phyloP scores from a whole-genome alignment of 2,113 vertebrate species.

The Aldabrachelys gigantea region DNA sequence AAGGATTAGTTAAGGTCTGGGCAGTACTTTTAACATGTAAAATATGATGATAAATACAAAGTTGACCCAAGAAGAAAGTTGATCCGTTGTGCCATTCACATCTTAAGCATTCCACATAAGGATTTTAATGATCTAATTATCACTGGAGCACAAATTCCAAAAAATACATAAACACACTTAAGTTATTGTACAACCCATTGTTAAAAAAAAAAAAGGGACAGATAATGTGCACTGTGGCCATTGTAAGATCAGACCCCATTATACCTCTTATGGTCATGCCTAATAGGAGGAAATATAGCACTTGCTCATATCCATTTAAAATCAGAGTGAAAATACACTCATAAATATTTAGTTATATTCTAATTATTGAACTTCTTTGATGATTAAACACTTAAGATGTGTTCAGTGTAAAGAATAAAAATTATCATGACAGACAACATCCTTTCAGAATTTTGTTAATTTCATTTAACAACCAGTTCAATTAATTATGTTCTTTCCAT shows the following conservation, averaged over 20 bases:
- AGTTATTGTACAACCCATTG: neutral
- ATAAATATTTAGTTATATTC: neutral
- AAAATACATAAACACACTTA: neutral
- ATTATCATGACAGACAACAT: neutral
- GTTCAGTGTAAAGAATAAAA: neutral
- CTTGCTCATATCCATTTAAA: neutral
- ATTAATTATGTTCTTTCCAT: neutral
- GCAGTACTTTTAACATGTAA: neutral
- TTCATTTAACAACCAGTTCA: neutral
- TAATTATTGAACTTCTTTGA: neutral
- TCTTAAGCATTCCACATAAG: neutral
- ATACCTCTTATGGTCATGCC: fast-evolving
- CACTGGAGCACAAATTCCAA: neutral
- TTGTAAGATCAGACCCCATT: fast-evolving
- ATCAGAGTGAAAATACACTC: neutral
- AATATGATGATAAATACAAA: neutral
- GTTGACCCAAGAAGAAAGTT: neutral
- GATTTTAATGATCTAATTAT: neutral
- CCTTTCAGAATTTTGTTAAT: too few relatives aligned
- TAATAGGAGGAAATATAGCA: neutral
- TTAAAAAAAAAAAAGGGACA: neutral
- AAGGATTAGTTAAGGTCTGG: neutral
- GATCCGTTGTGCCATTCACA: neutral
- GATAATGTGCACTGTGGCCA: neutral
- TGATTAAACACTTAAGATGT: neutral